Percentiles rank a stretch among this genome's conserved stretches.
These are phyloP conservation scores for Urosaurus nigricauda DNA, from an alignment of 2,797 vertebrate genomes.

Conservation along the genomic window DNA sequence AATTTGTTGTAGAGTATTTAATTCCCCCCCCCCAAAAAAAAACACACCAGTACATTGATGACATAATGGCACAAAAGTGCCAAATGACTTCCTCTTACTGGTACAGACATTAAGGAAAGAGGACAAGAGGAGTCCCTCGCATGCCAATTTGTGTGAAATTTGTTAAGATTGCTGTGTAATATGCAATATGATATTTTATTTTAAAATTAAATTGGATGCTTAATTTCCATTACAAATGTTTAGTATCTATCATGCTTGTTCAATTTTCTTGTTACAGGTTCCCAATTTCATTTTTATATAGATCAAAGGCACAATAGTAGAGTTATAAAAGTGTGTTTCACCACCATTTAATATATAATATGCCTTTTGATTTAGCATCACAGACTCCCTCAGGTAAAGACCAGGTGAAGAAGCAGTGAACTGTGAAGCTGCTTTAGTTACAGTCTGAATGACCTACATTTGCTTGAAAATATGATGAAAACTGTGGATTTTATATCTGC, in stretches of 20 bases:
- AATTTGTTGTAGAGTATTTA: too few relatives aligned
- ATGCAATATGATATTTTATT: slow-evolving; percentile 1
- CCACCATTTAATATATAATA: background rate
- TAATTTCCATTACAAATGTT: background rate
- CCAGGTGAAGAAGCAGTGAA: slow-evolving; percentile 29
- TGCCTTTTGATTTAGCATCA: slow-evolving; percentile 10
- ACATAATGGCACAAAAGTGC: too few relatives aligned
- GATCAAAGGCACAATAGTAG: background rate
- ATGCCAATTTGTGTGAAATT: background rate
- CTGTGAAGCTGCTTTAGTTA: slow-evolving; percentile 11
- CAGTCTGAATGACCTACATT: slow-evolving; percentile 31
- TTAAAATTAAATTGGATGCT: background rate
- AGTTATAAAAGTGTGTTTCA: background rate
- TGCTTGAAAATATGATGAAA: slow-evolving; percentile 21
- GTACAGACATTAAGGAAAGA: too few relatives aligned
- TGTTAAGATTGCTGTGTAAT: background rate
- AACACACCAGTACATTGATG: too few relatives aligned
- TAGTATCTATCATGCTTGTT: background rate
- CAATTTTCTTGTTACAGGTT: background rate
- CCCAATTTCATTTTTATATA: background rate
- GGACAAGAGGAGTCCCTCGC: too few relatives aligned
- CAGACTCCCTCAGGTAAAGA: slow-evolving; percentile 20
- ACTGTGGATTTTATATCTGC: slow-evolving; percentile 10
- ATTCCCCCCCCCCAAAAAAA: too few relatives aligned
- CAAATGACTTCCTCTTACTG: too few relatives aligned